phyloP scores from a whole-genome alignment of 2,888 invertebrate species.

The Phengaris alcon region DNA sequence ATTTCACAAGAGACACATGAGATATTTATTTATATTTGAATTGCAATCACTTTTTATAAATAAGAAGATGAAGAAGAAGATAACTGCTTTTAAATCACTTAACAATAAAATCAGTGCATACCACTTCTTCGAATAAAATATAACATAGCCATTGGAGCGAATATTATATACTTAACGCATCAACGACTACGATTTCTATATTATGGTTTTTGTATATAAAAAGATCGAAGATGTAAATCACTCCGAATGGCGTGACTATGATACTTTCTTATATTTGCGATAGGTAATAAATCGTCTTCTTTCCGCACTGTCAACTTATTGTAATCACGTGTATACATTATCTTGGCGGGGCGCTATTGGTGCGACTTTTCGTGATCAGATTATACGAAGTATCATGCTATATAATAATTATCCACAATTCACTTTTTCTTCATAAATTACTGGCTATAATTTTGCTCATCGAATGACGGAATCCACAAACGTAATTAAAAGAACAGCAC shows the following conservation, averaged over 20 bases:
- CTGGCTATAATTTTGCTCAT: too few relatives aligned
- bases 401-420: too few relatives aligned
- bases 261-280: constrained; percentile 1
- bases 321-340: neutral
- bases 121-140: neutral
- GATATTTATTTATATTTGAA: too few relatives aligned
- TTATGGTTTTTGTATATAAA: constrained; percentile 1
- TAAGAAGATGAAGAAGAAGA: too few relatives aligned
- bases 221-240: neutral
- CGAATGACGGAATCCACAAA: too few relatives aligned
- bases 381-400: too few relatives aligned
- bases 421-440: too few relatives aligned
- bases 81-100: neutral
- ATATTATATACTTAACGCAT: constrained; percentile 3
- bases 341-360: neutral
- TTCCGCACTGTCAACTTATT: neutral
- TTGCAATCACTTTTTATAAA: too few relatives aligned
- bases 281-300: neutral
- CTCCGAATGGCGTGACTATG: neutral
- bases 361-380: neutral
- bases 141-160: neutral
- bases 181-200: neutral
- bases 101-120: neutral
- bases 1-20: too few relatives aligned
- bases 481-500: neutral